Evolutionary conservation across 2,797 vertebrate genomes (phyloP).

Genomic region (Crocidura indochinensis): DNA sequence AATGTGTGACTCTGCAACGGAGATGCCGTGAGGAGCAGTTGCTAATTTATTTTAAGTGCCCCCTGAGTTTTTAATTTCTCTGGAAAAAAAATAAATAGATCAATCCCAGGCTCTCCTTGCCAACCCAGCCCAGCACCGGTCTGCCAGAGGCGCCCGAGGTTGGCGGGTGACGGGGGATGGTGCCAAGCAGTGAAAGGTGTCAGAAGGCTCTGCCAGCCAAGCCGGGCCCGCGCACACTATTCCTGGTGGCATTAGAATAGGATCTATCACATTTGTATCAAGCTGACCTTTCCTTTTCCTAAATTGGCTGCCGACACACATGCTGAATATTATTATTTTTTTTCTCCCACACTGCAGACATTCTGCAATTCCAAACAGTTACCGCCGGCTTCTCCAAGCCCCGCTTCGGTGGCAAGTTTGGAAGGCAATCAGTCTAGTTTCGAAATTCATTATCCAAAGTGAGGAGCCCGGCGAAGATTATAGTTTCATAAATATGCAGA

Average conservation of each 20-base stretch:
- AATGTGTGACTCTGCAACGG: constrained; percentile 63
- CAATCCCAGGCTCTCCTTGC: constrained; percentile 55
- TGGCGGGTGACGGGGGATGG: constrained; percentile 40
- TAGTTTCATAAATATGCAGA: constrained; percentile 86
- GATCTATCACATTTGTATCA: constrained; percentile 32
- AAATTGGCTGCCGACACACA: constrained; percentile 68
- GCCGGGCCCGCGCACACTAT: background rate
- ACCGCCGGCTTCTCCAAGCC: constrained; percentile 67
- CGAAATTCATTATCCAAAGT: constrained; percentile 76
- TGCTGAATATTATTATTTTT: background rate
- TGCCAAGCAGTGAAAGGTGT: constrained; percentile 56
- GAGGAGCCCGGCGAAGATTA: constrained; percentile 73
- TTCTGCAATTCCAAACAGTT: constrained; percentile 73
- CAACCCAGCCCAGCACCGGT: constrained; percentile 52
- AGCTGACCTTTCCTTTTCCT: constrained; percentile 78
- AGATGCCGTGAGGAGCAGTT: constrained; percentile 82
- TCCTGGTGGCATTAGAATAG: constrained; percentile 45
- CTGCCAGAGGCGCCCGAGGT: constrained; percentile 47
- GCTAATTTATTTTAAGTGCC: constrained; percentile 86
- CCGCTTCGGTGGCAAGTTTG: constrained; percentile 60
- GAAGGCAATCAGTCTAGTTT: constrained; percentile 66
- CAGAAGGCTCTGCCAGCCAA: constrained; percentile 35
- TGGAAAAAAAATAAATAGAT: constrained; percentile 82
- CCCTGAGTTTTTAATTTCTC: constrained; percentile 83
- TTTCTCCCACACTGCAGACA: constrained; percentile 30